Conservation (phyloP, 2,113 vertebrate species). For the Solea senegalensis region DNA sequence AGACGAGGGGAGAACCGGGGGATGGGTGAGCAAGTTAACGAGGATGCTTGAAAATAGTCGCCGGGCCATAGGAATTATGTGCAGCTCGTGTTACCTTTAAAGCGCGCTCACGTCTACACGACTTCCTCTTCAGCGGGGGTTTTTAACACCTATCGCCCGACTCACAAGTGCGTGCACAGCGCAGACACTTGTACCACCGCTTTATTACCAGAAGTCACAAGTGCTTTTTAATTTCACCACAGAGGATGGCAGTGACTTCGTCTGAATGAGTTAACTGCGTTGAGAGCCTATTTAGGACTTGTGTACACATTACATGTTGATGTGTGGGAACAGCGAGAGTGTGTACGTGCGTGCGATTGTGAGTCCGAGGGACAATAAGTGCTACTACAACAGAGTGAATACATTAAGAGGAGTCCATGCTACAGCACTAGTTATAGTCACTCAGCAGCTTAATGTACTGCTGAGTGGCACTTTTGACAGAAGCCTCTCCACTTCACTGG, state of each 20-base stretch:
- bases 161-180: conserved; percentile 23
- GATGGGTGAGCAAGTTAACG: conserved; percentile 30
- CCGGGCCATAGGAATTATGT: conserved; percentile 46
- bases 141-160: conserved; percentile 47
- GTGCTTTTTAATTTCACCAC: conserved; percentile 66
- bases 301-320: conserved; percentile 55
- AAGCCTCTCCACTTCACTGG: conserved; percentile 56
- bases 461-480: conserved; percentile 65
- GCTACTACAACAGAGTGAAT: conserved; percentile 50
- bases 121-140: conserved; percentile 49
- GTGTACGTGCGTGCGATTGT: conserved; percentile 18
- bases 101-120: conserved; percentile 47
- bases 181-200: conserved; percentile 56
- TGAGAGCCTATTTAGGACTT: conserved; percentile 58
- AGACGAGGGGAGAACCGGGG: conserved; percentile 22
- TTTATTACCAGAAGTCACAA: conserved; percentile 65
- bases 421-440: conserved; percentile 52
- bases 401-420: conserved; percentile 57
- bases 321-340: conserved; percentile 47
- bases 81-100: conserved; percentile 62
- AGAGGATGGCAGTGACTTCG: conserved; percentile 59
- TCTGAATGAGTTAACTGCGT: conserved; percentile 63
- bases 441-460: conserved; percentile 69
- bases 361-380: conserved; percentile 54
- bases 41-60: conserved; percentile 51